Base-by-base conservation (phyloP, 2,888 invertebrate species). In the Mechanitis messenoides region DNA sequence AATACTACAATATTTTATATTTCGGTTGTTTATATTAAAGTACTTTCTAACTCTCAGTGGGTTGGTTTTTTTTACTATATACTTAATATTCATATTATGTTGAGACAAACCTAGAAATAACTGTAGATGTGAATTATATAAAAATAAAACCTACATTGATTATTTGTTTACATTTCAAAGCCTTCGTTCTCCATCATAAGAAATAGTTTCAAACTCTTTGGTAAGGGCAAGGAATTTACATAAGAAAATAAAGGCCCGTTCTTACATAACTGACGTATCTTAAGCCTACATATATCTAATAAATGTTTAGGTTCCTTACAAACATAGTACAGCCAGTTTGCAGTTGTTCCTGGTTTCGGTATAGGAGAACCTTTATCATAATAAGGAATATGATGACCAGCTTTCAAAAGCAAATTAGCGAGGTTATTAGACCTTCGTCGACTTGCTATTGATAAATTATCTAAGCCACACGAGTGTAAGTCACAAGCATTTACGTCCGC, bases 401-500 rank as follows among this genome's bases (percentile, higher is more conserved):
- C 91, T 71, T 86, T 86, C 11, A 89, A 67, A 38, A 91, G 77
- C 74, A 90, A 78, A 7, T 71, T 73, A 1, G 85, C 85, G 47
- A 91, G 75, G 54, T 72, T 71, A 58, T 71, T 71, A 9, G 81
- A 76, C 47, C 75, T 71, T 53, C 84, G 75, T 61, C 87, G 82
- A 66, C 91, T 88, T 9, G 92, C 92, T 68, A 92, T 84, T 28
- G 91, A 86, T 55, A 93, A 76, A 72, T 92, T 92, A 69, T 92
- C 92, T 60, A 92, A 84, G 3, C 84, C 84, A 67, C 89, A 91
- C 1, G 91, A 86, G 59, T 90, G 85, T 61, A 92, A 83, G 71
- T 92, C 92, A 65, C 91, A 90, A 2, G 90, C 80, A 74, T 93
- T 93, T 0, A 93, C 92, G 71, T 93, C 92, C 9, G 92, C 92